Percentiles rank a stretch among this genome's conserved stretches.
Conservation (phyloP, 2,888 invertebrate species). For the Nymphalis urticae region DNA sequence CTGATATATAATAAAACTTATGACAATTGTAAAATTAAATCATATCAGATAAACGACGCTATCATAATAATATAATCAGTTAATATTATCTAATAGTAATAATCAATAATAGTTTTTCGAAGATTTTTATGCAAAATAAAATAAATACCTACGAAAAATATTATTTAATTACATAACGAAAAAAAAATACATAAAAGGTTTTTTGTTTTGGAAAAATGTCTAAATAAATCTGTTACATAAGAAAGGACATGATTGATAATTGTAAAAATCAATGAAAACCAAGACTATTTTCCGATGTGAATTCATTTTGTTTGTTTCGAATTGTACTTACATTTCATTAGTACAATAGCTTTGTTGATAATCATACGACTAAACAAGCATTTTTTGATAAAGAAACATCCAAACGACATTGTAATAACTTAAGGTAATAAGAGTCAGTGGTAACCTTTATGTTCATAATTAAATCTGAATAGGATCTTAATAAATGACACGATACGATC, state of each 20-base stretch:
- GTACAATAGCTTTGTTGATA: conserved; percentile 50
- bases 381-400: conserved; percentile 59
- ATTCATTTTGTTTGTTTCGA: conserved; percentile 61
- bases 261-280: conserved; percentile 24
- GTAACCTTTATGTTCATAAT: conserved; percentile 8
- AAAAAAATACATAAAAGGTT: no score
- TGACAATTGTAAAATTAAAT: conserved; percentile 8
- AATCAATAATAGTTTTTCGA: background rate
- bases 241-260: conserved; percentile 3
- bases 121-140: no score
- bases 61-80: conserved; percentile 5
- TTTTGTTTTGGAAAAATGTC: background rate
- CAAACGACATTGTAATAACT: background rate
- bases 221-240: background rate
- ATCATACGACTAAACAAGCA: conserved; percentile 63
- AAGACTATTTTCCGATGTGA: conserved; percentile 55
- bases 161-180: no score
- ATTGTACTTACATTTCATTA: conserved; percentile 55
- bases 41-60: conserved; percentile 3
- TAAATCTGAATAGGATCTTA: background rate
- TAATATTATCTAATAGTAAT: background rate
- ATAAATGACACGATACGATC: background rate
- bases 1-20: conserved; percentile 3
- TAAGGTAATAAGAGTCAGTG: conserved; percentile 1
- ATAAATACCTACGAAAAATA: no score